phyloP scores from a whole-genome alignment of 1,140 invertebrate genomes.

The Drosophila mayri region DNA sequence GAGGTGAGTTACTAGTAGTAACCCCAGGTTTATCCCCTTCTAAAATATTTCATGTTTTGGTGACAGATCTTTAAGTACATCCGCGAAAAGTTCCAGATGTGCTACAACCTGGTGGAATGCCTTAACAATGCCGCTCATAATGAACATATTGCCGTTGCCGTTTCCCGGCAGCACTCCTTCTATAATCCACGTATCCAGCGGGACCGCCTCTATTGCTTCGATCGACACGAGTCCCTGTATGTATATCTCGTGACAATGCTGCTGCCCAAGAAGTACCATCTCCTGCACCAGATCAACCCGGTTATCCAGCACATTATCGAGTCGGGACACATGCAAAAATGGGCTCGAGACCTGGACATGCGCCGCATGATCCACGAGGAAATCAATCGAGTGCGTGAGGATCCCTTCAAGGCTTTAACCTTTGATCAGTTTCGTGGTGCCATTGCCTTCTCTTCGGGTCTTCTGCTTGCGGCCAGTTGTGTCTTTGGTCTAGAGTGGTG shows the following conservation, averaged over 20 bases:
- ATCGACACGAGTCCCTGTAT: conserved; percentile 73
- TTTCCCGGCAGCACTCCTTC: conserved; percentile 76
- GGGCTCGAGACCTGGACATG: conserved; percentile 76
- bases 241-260: conserved; percentile 76
- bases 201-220: conserved; percentile 70
- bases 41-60: background rate
- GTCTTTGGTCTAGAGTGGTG: conserved; percentile 57
- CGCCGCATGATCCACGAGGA: conserved; percentile 70
- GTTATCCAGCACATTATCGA: conserved; percentile 79
- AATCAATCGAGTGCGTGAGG: conserved; percentile 58
- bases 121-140: conserved; percentile 67
- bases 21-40: background rate
- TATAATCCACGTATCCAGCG: conserved; percentile 74
- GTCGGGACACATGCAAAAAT: conserved; percentile 83
- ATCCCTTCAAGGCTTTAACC: conserved; percentile 64
- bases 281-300: conserved; percentile 75
- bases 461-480: conserved; percentile 45
- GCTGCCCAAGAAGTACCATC: conserved; percentile 76
- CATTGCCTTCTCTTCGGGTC: conserved; percentile 52
- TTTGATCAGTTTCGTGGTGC: conserved; percentile 62
- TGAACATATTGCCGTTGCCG: conserved; percentile 67
- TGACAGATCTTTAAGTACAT: conserved; percentile 77
- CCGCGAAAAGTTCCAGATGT: conserved; percentile 76
- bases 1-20: conserved; percentile 46
- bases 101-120: conserved; percentile 78